A percentile compares a stretch with the other conserved stretches of the same genome.
Conservation (phyloP, 2,797 vertebrate genomes). For the Mionectes olivaceus region DNA sequence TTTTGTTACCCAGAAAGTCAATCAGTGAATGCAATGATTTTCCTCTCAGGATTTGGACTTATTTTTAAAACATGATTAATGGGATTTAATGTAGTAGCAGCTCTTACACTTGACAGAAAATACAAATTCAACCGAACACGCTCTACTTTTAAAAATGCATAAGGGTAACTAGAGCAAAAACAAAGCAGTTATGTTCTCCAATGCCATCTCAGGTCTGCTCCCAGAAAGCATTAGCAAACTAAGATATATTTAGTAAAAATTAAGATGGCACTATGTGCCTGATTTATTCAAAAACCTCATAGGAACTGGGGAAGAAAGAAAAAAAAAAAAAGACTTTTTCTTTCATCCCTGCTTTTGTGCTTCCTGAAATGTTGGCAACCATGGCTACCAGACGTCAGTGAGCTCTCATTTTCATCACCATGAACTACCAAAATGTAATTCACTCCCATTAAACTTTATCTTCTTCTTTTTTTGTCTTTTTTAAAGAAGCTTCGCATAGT, state of each 20-base stretch:
- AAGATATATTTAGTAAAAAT: constrained; percentile 28
- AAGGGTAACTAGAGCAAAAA: constrained; percentile 27
- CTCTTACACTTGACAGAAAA: constrained; percentile 3
- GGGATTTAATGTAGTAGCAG: background rate
- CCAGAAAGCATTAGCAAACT: constrained; percentile 3
- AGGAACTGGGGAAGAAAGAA: background rate
- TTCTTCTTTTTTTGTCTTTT: background rate
- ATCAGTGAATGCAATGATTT: background rate
- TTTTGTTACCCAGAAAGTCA: constrained; percentile 11
- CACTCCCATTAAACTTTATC: background rate
- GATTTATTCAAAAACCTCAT: constrained; percentile 14
- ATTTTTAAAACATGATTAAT: constrained; percentile 36
- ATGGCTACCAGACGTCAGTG: constrained; percentile 49
- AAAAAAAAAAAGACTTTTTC: background rate
- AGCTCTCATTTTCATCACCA: constrained; percentile 2
- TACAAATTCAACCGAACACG: background rate
- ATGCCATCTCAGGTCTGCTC: constrained; percentile 21
- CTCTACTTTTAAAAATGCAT: background rate
- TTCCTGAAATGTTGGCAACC: constrained; percentile 29
- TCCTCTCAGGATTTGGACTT: background rate
- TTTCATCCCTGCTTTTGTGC: background rate
- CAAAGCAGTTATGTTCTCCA: background rate
- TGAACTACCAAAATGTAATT: background rate
- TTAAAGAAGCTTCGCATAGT: background rate
- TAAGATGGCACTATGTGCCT: background rate